Base-by-base conservation (phyloP, 2,888 invertebrate genomes). In the Eupithecia tripunctaria region DNA sequence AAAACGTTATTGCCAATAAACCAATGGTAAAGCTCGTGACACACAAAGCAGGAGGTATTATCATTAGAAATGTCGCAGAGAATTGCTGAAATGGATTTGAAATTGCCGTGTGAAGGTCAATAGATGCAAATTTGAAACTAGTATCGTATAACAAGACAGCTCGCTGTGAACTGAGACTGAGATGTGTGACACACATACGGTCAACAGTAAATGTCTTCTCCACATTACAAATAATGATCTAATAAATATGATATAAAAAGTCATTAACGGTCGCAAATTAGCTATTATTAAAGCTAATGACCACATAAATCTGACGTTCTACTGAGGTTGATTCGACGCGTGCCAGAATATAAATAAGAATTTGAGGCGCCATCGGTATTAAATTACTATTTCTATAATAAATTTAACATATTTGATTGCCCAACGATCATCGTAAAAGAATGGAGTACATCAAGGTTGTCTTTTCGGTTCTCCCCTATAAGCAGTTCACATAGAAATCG, bases 171-270 rank as follows among this genome's bases (percentile, higher is more conserved):
- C 27, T 18, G 60, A 60, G 29, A 29, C 27, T 60, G n/a, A n/a
- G n/a, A n/a, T n/a, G 27, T 29, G 27, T 29, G 21, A n/a, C 64
- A 67, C 77, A 76, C 75, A 78, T 76, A 68, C 70, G 75, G 68
- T 69, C 70, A 70, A 76, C 79, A 81, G 70, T 75, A 73, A 81
- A 74, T 77, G 80, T 79, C 79, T 76, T 77, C 78, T 76, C 77
- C 67, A 73, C 75, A 80, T 82, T 82, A 83, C 29, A 85, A 73
- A 76, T 63, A 82, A 86, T 85, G 81, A 84, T 84, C 84, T 68
- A 65, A 67, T 62, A 51, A 73, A 74, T 71, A 43, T 67, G 59
- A 70, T 36, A 63, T 62, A 68, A 69, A 63, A 63, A 65, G 66
- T 74, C 72, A 71, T 56, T 76, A 67, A 76, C 69, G 70, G 70